Evolutionary conservation across 1,140 invertebrate genomes (phyloP), one percentile per base, ranked within the genome.

Genomic region (Chrysopa pallens): DNA sequence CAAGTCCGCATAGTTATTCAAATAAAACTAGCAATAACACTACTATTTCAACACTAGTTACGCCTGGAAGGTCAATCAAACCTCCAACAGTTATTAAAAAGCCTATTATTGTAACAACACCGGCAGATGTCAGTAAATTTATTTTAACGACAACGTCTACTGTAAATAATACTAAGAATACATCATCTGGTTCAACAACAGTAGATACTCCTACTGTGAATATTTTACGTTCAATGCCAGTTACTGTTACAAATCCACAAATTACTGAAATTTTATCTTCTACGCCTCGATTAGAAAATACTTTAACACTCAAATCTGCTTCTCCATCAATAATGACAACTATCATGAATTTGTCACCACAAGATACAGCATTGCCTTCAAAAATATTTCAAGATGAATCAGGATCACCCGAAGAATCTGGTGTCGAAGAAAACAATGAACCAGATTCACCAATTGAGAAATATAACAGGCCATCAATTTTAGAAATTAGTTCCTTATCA

Each of bases 341-440:
- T 6, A 59, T 69, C 23, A 61, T 72, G 12, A 68, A 70, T 38
- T 55, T 72, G 37, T 62, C 67, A 2, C 63, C 67, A 4, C 69
- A 71, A 46, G 69, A 73, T 43, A 64, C 56, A 8, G 63, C 62
- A 15, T 55, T 74, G 12, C 72, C 72, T 7, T 70, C 70, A 8
- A 72, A 74, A 53, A 72, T 74, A 49, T 73, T 74, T 48, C 69
- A 74, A 60, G 70, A 73, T 50, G 72, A 72, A 46, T 70, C 64
- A 1, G 64, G 67, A 0, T 74, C 72, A 6, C 70, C 72, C 13
- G 66, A 66, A 45, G 70, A 59, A 53, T 69, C 59, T 36, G 68
- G 58, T 42, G 60, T 57, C 46, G 62, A 60, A 47, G 72, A 70
- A 45, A 55, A 39, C n/a, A 12, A 9, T 43, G 61, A 60, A 42